A percentile compares a stretch with the other conserved stretches of the same genome.
Evolutionary conservation across 2,113 vertebrate species (phyloP).

Genomic region (Tretioscincus oriximinensis): DNA sequence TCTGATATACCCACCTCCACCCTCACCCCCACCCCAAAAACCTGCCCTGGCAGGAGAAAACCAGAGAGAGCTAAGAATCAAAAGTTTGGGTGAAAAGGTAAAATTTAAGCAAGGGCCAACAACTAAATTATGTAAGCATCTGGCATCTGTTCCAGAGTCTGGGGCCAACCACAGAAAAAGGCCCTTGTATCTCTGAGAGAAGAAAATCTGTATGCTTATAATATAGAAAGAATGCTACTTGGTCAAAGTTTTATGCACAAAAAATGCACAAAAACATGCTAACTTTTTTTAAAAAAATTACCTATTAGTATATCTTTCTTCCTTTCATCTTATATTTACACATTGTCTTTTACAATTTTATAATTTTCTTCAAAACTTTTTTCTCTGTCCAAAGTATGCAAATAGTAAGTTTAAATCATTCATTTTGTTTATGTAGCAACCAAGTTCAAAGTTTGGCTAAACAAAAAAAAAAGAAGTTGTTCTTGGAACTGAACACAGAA

Average conservation of each 20-base stretch:
- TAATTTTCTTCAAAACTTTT: conserved; percentile 53
- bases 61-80: no score
- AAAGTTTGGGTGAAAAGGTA: no score
- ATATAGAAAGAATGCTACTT: background rate
- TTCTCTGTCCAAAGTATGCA: conserved; percentile 65
- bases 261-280: conserved; percentile 8
- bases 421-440: conserved; percentile 76
- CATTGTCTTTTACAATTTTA: conserved; percentile 39
- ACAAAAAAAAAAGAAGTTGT: conserved; percentile 70
- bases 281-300: background rate
- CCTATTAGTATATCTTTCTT: conserved; percentile 1
- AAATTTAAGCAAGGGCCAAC: no score
- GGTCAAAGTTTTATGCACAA: conserved; percentile 32
- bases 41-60: no score
- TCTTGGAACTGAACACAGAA: conserved; percentile 73
- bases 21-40: no score
- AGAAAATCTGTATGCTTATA: background rate
- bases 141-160: no score
- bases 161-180: no score
- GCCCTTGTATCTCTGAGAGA: conserved; percentile 15
- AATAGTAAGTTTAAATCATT: conserved; percentile 69
- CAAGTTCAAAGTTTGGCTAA: conserved; percentile 64
- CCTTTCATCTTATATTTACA: conserved; percentile 50
- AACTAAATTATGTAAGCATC: no score
- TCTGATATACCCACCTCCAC: no score